These are phyloP conservation scores for Meloidogyne exigua DNA, from an alignment of 1,140 invertebrate species.

Conservation along the genomic window DNA sequence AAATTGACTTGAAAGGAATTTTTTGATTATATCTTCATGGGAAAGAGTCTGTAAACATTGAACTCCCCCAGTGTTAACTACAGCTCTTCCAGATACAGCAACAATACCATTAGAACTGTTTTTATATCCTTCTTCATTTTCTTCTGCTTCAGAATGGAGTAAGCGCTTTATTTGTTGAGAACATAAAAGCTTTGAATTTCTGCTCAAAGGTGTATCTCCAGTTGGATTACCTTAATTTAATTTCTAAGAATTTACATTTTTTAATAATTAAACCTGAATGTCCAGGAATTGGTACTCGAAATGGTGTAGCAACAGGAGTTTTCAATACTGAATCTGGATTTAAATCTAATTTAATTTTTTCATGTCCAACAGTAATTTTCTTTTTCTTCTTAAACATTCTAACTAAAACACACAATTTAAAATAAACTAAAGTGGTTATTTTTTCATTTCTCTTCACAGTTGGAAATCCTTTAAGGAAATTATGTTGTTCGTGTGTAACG, in stretches of 20 bases:
- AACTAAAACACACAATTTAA: no score
- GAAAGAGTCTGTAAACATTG: not conserved
- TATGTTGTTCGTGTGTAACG: no score
- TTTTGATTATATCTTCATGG: conserved; percentile 58
- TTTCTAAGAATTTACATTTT: not conserved
- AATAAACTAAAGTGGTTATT: no score
- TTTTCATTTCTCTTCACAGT: no score
- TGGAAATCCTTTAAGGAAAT: no score
- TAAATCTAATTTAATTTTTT: conserved; percentile 21
- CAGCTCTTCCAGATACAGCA: not conserved
- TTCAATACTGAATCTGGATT: conserved; percentile 4
- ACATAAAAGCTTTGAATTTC: not conserved
- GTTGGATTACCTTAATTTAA: not conserved
- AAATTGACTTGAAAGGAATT: conserved; percentile 71
- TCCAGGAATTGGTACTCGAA: conserved; percentile 13
- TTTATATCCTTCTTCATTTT: not conserved
- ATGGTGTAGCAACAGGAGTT: conserved; percentile 20
- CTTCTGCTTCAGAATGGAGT: not conserved
- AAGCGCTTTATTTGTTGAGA: not conserved
- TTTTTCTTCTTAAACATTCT: not conserved
- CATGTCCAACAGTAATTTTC: not conserved
- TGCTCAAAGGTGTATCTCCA: not conserved
- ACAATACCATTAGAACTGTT: not conserved
- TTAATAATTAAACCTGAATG: not conserved
- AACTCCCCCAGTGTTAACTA: no score